These are phyloP conservation scores for Globia sparganii DNA, from an alignment of 2,888 invertebrate species.

Conservation along the genomic window DNA sequence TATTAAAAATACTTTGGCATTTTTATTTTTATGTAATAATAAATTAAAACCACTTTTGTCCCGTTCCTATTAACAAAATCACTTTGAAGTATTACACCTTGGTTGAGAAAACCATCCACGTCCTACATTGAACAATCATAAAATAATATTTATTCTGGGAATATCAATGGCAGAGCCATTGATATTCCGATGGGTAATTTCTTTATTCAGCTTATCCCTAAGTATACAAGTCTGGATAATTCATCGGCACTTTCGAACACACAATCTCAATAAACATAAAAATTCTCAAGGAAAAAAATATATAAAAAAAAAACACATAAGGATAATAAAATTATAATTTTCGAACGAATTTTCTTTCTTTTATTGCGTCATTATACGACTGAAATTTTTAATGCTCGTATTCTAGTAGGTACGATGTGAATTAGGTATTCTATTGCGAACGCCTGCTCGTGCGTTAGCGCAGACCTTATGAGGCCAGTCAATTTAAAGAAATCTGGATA, in stretches of 20 bases:
- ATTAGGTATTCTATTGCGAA: not conserved
- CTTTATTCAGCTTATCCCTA: not conserved
- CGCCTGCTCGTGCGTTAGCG: not conserved
- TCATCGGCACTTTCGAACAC: not conserved
- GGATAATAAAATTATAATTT: not conserved
- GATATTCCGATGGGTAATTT: not conserved
- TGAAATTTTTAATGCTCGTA: not conserved
- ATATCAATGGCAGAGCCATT: too few species aligned
- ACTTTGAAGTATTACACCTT: not conserved
- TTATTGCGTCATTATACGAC: not conserved
- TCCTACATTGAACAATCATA: not conserved
- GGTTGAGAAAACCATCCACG: not conserved
- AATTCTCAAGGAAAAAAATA: not conserved
- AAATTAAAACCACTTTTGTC: constrained; percentile 9
- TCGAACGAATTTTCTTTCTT: not conserved
- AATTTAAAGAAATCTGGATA: not conserved
- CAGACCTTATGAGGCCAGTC: not conserved
- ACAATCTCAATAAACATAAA: not conserved
- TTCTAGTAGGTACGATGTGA: not conserved
- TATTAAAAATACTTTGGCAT: constrained; percentile 78
- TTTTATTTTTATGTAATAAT: constrained; percentile 62
- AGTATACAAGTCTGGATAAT: not conserved
- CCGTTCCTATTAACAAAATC: constrained; percentile 22
- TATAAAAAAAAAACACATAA: constrained; percentile 10
- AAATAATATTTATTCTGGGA: too few species aligned